Base-by-base conservation (phyloP, 1,140 invertebrate genomes). In the Camponotus vicinus region DNA sequence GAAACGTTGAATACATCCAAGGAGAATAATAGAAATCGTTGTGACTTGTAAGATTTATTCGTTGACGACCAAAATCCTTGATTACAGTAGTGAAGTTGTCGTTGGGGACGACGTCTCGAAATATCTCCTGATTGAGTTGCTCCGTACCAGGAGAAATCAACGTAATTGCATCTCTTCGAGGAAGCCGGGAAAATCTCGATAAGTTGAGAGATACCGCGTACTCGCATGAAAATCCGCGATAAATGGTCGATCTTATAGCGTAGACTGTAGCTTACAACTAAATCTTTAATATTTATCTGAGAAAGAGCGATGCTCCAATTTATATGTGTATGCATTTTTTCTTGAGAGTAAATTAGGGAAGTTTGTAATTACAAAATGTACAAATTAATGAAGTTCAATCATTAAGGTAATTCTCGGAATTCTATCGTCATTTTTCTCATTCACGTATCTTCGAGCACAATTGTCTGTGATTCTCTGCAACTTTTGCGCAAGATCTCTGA, bases 51-150 rank as follows among this genome's bases (percentile, higher is more conserved):
- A 70, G 63, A 80, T 87, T 88, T 84, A 69, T 76, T 49, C 69
- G 42, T 2, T 18, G 61, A 27, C 76, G 63, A 83, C n/a, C 42
- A 80, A 75, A 87, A 83, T 88, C 55, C 78, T 55, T 49, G 64
- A 66, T 88, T 88, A 83, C 67, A 83, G 32, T 61, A 59, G n/a
- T 13, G 64, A 61, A 75, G 61, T 70, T 32, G 55, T 76, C 21
- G 69, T 61, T 49, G 13, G 27, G 4, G 59, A 27, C 67, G 45
- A 55, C 40, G 21, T 37, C n/a, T 73, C 67, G 52, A 75, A 57
- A 66, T 71, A 64, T 80, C 49, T 61, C 32, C 8, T 40, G 49
- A 45, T 86, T 63, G 21, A 71, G 45, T 87, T 55, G 34, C 55
- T 64, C n/a, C 21, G 45, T 49, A 77, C 40, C 42, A 66, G 15